Percentiles rank a stretch among this genome's conserved stretches.
Evolutionary conservation across 1,140 invertebrate genomes (phyloP).

Genomic region (Drosophila erecta): DNA sequence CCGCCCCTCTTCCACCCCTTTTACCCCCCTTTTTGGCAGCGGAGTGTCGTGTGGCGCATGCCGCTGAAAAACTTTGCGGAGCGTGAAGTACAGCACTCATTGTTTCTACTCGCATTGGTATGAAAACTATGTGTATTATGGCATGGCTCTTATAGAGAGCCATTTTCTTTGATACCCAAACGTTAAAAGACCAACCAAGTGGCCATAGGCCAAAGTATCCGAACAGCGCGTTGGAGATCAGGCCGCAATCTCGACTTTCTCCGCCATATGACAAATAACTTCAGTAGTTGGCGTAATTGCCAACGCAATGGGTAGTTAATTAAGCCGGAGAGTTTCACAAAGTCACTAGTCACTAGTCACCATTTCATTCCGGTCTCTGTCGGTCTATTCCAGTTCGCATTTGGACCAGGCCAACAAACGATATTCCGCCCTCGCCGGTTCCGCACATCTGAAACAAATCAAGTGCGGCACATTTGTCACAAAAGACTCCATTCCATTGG

Average conservation of each 20-base stretch:
- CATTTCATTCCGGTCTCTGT: constrained; percentile 52
- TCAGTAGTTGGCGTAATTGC: constrained; percentile 76
- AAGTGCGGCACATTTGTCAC: constrained; percentile 45
- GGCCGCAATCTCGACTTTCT: constrained; percentile 60
- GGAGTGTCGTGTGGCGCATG: constrained; percentile 76
- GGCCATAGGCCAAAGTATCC: constrained; percentile 36
- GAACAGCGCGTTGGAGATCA: constrained; percentile 16
- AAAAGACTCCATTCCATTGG: constrained; percentile 34
- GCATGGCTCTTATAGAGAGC: constrained; percentile 38
- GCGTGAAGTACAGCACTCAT: constrained; percentile 71
- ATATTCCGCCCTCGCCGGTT: constrained; percentile 62
- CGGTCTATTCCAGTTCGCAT: constrained; percentile 28
- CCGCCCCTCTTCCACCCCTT: constrained; percentile 7
- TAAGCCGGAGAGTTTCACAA: constrained; percentile 61
- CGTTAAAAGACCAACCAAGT: constrained; percentile 28
- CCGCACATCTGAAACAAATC: constrained; percentile 34
- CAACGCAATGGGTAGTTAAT: constrained; percentile 76
- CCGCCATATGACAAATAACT: constrained; percentile 76
- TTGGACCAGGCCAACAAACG: constrained; percentile 69
- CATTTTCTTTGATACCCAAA: constrained; percentile 53
- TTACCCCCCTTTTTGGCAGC: constrained; percentile 1
- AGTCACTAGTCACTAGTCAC: constrained; percentile 50
- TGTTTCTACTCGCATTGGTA: constrained; percentile 39
- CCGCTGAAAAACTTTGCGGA: constrained; percentile 55
- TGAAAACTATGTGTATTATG: constrained; percentile 53